Percentiles rank a stretch among this genome's conserved stretches.
These are phyloP conservation scores for Ernsta delagoae DNA, from an alignment of 2,888 invertebrate species.

Conservation along the genomic window DNA sequence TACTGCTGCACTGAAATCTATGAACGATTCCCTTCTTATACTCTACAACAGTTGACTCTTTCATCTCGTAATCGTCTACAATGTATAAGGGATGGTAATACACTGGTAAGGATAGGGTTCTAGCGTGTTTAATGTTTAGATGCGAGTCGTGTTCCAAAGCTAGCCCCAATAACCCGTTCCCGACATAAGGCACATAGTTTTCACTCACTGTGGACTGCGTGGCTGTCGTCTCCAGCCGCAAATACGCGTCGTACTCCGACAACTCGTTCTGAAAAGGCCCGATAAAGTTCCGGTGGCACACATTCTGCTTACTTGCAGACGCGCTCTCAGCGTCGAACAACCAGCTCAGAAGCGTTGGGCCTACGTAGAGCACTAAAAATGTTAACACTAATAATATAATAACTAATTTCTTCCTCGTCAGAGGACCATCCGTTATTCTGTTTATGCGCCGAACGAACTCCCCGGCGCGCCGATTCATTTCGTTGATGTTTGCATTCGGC, in stretches of 20 bases:
- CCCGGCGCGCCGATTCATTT: conserved; percentile 76
- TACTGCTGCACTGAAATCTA: conserved; percentile 87
- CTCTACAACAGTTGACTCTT: conserved; percentile 89
- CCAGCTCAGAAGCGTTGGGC: conserved; percentile 87
- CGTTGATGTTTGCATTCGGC: conserved; percentile 59
- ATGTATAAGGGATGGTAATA: conserved; percentile 88
- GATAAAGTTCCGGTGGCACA: conserved; percentile 88
- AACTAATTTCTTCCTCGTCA: conserved; percentile 79
- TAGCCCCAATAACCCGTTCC: conserved; percentile 90
- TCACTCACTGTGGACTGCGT: conserved; percentile 79
- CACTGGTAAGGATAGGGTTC: conserved; percentile 87
- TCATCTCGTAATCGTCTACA: conserved; percentile 80
- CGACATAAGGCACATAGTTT: conserved; percentile 89
- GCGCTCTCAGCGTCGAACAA: conserved; percentile 80
- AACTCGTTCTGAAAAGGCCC: conserved; percentile 85
- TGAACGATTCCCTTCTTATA: conserved; percentile 88
- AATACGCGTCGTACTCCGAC: conserved; percentile 87
- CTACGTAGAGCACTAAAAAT: conserved; percentile 86
- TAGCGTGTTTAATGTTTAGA: conserved; percentile 87
- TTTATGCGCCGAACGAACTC: conserved; percentile 74
- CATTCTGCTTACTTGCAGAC: conserved; percentile 77
- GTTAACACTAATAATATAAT: conserved; percentile 81
- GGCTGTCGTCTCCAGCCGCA: conserved; percentile 84
- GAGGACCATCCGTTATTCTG: conserved; percentile 75
- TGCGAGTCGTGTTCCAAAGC: conserved; percentile 86